Evolutionary conservation across 1,140 invertebrate genomes (phyloP).

Genomic region (Hirudo medicinalis): DNA sequence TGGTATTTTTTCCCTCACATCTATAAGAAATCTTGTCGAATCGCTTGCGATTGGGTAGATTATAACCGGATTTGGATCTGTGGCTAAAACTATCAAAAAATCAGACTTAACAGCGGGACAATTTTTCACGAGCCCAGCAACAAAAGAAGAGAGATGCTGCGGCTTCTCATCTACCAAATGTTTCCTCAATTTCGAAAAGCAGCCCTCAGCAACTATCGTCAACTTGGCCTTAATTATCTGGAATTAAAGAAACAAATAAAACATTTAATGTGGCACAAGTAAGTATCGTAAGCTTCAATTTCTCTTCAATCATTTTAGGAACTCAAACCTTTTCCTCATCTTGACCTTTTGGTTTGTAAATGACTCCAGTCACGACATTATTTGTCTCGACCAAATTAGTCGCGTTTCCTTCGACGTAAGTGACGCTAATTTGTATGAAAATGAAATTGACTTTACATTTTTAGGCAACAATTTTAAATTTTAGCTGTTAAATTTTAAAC

Average conservation of each 20-base stretch:
- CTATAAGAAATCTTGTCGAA: slow-evolving; percentile 30
- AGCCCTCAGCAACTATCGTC: slow-evolving; percentile 33
- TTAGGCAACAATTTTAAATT: background rate
- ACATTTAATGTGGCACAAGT: background rate
- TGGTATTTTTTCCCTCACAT: slow-evolving; percentile 27
- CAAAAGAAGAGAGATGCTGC: slow-evolving; percentile 29
- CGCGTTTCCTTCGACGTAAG: background rate
- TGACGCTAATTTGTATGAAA: background rate
- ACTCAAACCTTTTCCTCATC: background rate
- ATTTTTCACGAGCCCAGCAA: slow-evolving; percentile 30
- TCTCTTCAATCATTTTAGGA: background rate
- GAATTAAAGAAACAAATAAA: slow-evolving; percentile 1
- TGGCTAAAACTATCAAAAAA: slow-evolving; percentile 31
- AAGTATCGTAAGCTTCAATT: background rate
- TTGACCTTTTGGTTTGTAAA: slow-evolving; percentile 1
- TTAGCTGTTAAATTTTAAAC: background rate
- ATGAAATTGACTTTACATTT: background rate
- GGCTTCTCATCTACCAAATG: slow-evolving; percentile 29
- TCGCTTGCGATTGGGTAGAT: slow-evolving; percentile 27
- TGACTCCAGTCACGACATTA: background rate
- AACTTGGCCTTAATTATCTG: slow-evolving; percentile 30
- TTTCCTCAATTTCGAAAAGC: slow-evolving; percentile 34
- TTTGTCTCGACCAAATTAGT: background rate
- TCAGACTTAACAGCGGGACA: slow-evolving; percentile 29
- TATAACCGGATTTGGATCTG: slow-evolving; percentile 30